Evolutionary conservation across 2,797 vertebrate genomes (phyloP).

Genomic region (Buceros bicornis): DNA sequence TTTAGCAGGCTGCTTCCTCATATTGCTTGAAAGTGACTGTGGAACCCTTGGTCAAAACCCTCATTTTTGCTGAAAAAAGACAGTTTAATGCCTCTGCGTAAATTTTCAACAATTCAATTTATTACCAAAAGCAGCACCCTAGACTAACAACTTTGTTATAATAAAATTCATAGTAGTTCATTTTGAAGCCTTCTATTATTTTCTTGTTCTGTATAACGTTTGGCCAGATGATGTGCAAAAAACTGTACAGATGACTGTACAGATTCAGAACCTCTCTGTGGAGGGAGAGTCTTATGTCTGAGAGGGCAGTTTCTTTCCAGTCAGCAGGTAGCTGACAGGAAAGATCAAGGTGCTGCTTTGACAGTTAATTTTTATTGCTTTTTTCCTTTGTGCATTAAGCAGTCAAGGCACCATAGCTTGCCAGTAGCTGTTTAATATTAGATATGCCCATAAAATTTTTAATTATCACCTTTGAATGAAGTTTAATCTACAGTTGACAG

Average conservation of each 20-base stretch:
- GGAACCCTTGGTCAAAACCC: neutral
- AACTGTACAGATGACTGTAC: neutral
- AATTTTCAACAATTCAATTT: neutral
- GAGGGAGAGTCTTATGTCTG: neutral
- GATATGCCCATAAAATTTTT: conserved; percentile 73
- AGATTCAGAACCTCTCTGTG: neutral
- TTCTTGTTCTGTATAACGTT: neutral
- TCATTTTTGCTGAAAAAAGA: neutral
- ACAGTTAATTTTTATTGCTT: conserved; percentile 69
- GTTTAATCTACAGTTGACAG: conserved; percentile 69
- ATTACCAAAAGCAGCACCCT: neutral
- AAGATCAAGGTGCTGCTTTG: conserved; percentile 59
- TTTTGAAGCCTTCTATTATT: neutral
- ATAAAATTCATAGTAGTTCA: neutral
- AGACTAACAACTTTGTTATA: neutral
- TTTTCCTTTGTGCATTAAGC: conserved; percentile 52
- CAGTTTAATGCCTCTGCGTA: neutral
- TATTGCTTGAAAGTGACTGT: neutral
- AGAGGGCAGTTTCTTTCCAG: neutral
- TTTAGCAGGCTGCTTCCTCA: neutral
- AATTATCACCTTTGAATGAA: conserved; percentile 71
- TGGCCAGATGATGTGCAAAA: neutral
- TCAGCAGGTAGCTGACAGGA: conserved; percentile 13
- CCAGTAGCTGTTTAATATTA: conserved; percentile 71
- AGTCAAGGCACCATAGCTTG: conserved; percentile 34